Evolutionary conservation across 35 echinoderm and acorn worm genomes (phyloP), one percentile per base, ranked within the genome.

Genomic region (Apostichopus californicus): DNA sequence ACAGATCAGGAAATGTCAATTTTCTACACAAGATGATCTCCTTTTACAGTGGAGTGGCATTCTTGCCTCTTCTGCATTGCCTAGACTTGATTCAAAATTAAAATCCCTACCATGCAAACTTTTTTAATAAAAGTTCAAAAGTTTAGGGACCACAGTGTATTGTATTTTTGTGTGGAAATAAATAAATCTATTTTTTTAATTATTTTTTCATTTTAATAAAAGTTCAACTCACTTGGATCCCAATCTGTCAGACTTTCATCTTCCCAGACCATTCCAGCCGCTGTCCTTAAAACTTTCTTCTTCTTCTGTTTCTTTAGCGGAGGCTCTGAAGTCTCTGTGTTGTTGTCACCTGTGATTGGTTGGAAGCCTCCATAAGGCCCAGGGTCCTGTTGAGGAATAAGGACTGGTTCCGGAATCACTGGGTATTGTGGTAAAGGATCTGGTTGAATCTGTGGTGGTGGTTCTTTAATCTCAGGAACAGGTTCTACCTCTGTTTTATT

Each of bases 201-300:
- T 46, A 46, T 46, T 28, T 0, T 46, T 46, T 46, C 9, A 79
- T 79, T 5, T 34, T 54, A 56, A 81, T 55, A 17, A 55, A 46
- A 10, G 15, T 28, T 80, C 6, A 25, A 87, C 96, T 96, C 57
- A 98, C 96, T 98, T 57, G 86, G 87, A 87, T 98, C 94, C 94
- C 94, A 98, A 52, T 98, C 96, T 55, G 78, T 15, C 56, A 98
- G 55, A 79, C 93, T 96, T 1, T 98, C 96, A 91, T 96, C 96
- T n/a, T 98, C 96, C 96, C 96, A 98, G 5, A 78, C 93, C 34
- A 80, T 94, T 5, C 94, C 92, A 4, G 96, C 96, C 46, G 96
- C 96, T 7, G 93, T 95, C 59, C 96, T 71, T 14, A 98, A 23
- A n/a, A 92, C 78, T 73, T 98, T 98, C 91, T 98, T 95, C 85